Evolutionary conservation across 2,888 invertebrate species (phyloP).

Genomic region (Pollenia labialis): DNA sequence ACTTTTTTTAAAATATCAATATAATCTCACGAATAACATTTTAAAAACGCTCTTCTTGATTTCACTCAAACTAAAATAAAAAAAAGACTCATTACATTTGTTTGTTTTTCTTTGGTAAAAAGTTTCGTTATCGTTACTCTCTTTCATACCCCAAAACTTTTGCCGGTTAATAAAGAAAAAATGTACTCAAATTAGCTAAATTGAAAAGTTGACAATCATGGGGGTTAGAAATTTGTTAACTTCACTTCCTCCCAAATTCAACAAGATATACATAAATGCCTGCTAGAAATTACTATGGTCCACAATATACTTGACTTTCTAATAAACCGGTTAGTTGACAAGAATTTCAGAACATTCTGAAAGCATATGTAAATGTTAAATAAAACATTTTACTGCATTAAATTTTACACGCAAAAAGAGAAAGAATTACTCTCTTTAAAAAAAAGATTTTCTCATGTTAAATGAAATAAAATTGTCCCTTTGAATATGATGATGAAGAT

Average conservation of each 20-base stretch:
- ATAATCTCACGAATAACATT: conserved; percentile 47
- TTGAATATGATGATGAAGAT: not conserved
- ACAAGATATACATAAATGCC: conserved; percentile 30
- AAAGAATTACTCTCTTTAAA: not conserved
- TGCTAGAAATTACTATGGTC: conserved; percentile 41
- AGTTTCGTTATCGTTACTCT: not conserved
- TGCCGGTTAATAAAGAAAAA: conserved; percentile 3
- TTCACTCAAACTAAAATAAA: conserved; percentile 35
- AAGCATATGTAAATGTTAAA: not conserved
- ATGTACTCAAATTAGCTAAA: conserved; percentile 5
- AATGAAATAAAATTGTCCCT: not conserved
- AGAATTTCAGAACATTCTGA: not conserved
- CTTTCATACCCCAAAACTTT: not conserved
- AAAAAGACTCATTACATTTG: not conserved
- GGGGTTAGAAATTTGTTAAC: not conserved
- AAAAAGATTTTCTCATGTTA: not conserved
- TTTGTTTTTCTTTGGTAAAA: not conserved
- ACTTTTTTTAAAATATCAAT: conserved; percentile 11
- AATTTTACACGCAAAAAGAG: not conserved
- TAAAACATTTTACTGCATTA: not conserved
- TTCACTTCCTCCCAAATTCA: conserved; percentile 7
- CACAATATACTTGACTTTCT: conserved; percentile 58
- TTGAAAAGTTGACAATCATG: not conserved
- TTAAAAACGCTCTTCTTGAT: conserved; percentile 13
- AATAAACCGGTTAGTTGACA: conserved; percentile 45